A percentile compares a stretch with the other conserved stretches of the same genome.
These are phyloP conservation scores for Odobenus rosmarus DNA, from an alignment of 2,113 vertebrate genomes.

Conservation along the genomic window DNA sequence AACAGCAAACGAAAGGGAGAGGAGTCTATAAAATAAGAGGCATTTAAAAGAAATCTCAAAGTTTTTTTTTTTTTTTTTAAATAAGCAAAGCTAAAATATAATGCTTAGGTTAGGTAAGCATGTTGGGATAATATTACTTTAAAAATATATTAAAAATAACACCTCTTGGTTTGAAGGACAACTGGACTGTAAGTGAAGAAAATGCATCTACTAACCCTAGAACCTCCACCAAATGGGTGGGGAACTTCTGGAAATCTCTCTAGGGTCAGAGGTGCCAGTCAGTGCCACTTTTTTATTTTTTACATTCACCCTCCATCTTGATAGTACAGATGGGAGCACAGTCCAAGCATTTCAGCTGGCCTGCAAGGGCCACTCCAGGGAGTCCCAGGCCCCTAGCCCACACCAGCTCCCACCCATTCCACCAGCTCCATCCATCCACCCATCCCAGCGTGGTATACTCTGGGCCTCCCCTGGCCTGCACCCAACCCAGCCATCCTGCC, in stretches of 20 bases:
- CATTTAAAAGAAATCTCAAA: neutral
- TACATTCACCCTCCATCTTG: neutral
- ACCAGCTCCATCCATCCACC: neutral
- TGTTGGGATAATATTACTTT: neutral
- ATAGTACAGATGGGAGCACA: neutral
- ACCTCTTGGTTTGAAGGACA: neutral
- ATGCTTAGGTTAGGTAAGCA: neutral
- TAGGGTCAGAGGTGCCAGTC: neutral
- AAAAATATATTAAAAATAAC: neutral
- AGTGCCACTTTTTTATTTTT: neutral
- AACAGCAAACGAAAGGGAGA: neutral
- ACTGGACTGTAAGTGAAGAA: neutral
- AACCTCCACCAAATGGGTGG: neutral
- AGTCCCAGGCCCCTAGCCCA: neutral
- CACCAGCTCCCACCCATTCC: neutral
- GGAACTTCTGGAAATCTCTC: neutral
- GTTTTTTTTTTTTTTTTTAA: neutral
- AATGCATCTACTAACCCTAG: neutral
- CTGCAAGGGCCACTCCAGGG: neutral
- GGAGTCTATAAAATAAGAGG: neutral
- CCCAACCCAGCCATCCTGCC: neutral
- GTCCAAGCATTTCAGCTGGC: neutral
- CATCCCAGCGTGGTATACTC: neutral
- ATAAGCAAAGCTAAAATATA: neutral
- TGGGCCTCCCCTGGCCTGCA: neutral